Base-by-base conservation (phyloP, 2,113 vertebrate species). In the Clinocottus analis region DNA sequence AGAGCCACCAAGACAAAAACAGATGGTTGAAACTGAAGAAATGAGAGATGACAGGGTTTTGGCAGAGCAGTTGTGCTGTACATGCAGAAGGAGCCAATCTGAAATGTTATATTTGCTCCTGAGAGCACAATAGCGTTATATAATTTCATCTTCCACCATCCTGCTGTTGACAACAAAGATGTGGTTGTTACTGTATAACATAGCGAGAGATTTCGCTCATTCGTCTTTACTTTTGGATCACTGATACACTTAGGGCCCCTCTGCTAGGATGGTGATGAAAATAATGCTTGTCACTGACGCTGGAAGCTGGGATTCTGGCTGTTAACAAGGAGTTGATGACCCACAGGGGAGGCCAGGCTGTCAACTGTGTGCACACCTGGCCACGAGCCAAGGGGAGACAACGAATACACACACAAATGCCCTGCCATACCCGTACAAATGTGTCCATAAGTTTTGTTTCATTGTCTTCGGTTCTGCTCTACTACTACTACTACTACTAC, bases 91-190 rank as follows among this genome's bases (percentile, higher is more conserved):
- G 66, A 89, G 68, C 27, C 75, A 69, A 19, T 85, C 74, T 74
- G 60, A 83, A 71, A 89, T 73, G 74, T 72, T 79, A 19, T 63
- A 77, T 81, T 72, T 72, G 79, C 80, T 77, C 77, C 72, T 74
- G 59, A 85, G 77, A 73, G 85, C 77, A 83, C 68, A 81, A 80
- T 14, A 64, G 35, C 41, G 45, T 85, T 51, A 80, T 85, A 21
- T 78, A 19, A 82, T 90, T 87, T 86, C 35, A 79, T 87, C 59
- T 79, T 51, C 47, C 72, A 37, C 33, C 58, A 61, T 84, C 78
- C 64, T 80, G 80, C 74, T 75, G 78, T 14, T 75, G 77, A 60
- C 70, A 85, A 89, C 77, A 83, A 80, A 67, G 41, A 73, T 0
- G 3, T 23, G 69, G 27, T 60, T 47, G 72, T 78, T 68, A 23